Base-by-base conservation (phyloP, 30 jellyfish, hydroid and myxozoan species). In the Chrysaora quinquecirrha region DNA sequence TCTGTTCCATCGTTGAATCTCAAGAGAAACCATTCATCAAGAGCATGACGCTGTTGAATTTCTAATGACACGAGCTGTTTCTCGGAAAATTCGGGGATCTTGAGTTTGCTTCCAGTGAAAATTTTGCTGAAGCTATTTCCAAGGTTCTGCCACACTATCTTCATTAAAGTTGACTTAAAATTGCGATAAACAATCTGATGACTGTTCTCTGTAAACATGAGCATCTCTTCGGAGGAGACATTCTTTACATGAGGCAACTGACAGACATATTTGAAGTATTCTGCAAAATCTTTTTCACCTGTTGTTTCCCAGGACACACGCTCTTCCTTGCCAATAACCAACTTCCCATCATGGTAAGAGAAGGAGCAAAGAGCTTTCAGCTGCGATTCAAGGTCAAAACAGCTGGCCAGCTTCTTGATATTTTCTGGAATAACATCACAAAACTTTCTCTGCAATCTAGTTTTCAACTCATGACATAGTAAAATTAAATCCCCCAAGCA, bases 141-240 rank as follows among this genome's bases (percentile, higher is more conserved):
- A 52, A 52, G 68, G 68, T 52, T 52, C 68, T 52, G 68, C 68
- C 68, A 52, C 19, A 52, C 68, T 52, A 52, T 52, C 68, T 25
- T 52, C 29, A 52, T 52, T 52, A 52, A 16, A 52, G 68, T 52
- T 52, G 68, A 4, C 68, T 52, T 52, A 52, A 52, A 52, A 52
- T 52, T 52, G 68, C 29, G 68, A 52, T 52, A 52, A 52, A 52
- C 68, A 52, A 52, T 52, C 68, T 52, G 68, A 19, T 52, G 29
- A 52, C 68, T 52, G 68, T 52, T 52, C 68, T 52, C 68, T 52
- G 68, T 52, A 52, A 52, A 52, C 68, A 52, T 52, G 68, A 52
- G 68, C 68, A 52, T 52, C 68, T 52, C 68, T 52, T 52, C 68
- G 68, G 68, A 52, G 68, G 68, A 52, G 68, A 52, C 68, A 52